phyloP scores from a whole-genome alignment of 2,888 invertebrate species.

The Ditylenchus weischeri region DNA sequence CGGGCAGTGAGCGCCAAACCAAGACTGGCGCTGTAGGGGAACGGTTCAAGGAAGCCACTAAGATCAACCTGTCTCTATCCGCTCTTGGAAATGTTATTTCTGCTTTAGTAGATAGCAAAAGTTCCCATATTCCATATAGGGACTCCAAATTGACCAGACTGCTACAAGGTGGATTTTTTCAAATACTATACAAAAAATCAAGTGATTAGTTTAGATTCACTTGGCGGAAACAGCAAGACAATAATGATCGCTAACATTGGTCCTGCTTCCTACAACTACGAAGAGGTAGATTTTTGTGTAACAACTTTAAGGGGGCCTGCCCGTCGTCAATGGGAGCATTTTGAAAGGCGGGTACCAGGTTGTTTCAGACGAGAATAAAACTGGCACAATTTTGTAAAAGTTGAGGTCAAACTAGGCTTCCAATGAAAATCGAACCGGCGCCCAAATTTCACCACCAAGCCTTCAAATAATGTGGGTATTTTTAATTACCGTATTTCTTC shows the following conservation, averaged over 20 bases:
- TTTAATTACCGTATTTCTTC: no score
- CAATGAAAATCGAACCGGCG: no score
- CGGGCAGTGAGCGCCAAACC: conserved; percentile 92
- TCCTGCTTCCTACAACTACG: conserved; percentile 94
- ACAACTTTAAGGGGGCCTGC: no score
- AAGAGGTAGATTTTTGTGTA: conserved; percentile 64
- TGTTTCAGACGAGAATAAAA: no score
- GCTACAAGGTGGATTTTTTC: conserved; percentile 70
- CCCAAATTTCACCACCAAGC: no score
- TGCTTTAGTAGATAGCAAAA: conserved; percentile 86
- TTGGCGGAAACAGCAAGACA: conserved; percentile 90
- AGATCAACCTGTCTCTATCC: conserved; percentile 93
- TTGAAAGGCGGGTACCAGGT: no score
- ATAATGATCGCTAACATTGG: conserved; percentile 99
- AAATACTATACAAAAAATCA: background rate
- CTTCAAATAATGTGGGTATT: no score
- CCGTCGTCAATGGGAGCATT: no score
- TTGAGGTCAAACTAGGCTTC: no score
- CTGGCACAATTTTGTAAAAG: no score
- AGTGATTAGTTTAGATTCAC: conserved; percentile 69
- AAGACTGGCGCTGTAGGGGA: conserved; percentile 84
- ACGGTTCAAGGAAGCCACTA: conserved; percentile 78
- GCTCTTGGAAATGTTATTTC: conserved; percentile 97
- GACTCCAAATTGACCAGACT: conserved; percentile 92
- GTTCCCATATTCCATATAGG: conserved; percentile 92